A percentile compares a stretch with the other conserved stretches of the same genome.
Evolutionary conservation across 2,888 invertebrate genomes (phyloP).

Genomic region (Apotomis betuletana): DNA sequence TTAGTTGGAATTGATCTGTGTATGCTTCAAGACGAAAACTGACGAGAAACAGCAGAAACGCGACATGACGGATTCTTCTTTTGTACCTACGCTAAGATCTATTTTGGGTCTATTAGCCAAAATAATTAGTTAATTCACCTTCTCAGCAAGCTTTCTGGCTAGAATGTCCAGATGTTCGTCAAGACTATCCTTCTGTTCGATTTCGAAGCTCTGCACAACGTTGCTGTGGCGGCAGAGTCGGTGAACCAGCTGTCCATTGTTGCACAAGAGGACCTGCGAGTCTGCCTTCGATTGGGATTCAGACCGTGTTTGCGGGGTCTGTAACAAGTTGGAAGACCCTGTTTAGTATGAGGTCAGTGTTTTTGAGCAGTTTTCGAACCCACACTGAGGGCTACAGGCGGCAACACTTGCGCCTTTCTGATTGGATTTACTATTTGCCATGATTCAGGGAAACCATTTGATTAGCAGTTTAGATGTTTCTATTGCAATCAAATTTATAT

Average conservation of each 20-base stretch:
- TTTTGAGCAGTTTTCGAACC: no score
- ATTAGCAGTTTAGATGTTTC: no score
- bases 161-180: conserved; percentile 75
- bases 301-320: neutral
- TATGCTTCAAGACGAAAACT: no score
- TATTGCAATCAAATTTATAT: no score
- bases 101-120: neutral
- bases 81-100: neutral
- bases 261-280: conserved; percentile 42
- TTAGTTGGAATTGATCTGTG: no score
- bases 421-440: no score
- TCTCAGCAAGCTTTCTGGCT: conserved; percentile 75
- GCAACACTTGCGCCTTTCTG: no score
- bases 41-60: no score
- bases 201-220: conserved; percentile 66
- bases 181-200: conserved; percentile 75
- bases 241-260: conserved; percentile 62
- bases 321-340: neutral
- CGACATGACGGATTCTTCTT: no score
- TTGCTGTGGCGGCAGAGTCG: conserved; percentile 71
- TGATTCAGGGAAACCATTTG: no score
- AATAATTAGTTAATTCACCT: conserved; percentile 54
- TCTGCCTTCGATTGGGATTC: neutral
- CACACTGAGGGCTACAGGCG: no score
- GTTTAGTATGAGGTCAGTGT: neutral